Percentiles rank a stretch among this genome's conserved stretches.
Evolutionary conservation across 2,888 invertebrate genomes (phyloP).

Genomic region (Ectobius pallidus): DNA sequence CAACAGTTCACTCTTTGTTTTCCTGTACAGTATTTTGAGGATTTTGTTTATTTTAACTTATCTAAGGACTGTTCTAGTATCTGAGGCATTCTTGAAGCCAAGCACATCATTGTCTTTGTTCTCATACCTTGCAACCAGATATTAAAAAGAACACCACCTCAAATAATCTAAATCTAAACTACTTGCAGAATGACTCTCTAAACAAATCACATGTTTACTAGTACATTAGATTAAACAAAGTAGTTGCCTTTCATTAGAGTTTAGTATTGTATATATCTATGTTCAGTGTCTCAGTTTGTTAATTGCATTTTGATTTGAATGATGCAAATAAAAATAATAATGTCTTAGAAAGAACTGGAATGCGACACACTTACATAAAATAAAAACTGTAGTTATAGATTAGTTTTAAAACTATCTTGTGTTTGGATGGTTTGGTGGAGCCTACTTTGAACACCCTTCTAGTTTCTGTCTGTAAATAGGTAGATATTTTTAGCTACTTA

Average conservation of each 20-base stretch:
- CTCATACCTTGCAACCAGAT: constrained; percentile 32
- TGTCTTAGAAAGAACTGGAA: too few relatives aligned
- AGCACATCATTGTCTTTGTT: constrained; percentile 34
- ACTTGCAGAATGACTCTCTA: too few relatives aligned
- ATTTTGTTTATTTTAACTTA: too few relatives aligned
- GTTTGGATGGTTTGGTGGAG: constrained; percentile 11
- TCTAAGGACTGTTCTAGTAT: constrained; percentile 1
- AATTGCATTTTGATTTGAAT: constrained; percentile 30
- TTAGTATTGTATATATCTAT: constrained; percentile 9
- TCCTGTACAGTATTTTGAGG: too few relatives aligned
- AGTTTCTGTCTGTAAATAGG: constrained; percentile 27
- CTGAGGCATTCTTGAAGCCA: constrained; percentile 27
- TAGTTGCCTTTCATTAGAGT: background rate
- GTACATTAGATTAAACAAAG: constrained; percentile 11
- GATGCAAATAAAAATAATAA: too few relatives aligned
- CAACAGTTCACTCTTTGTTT: too few relatives aligned
- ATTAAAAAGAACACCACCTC: constrained; percentile 25
- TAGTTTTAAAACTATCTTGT: constrained; percentile 6
- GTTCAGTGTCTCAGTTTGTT: constrained; percentile 20
- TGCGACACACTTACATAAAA: background rate
- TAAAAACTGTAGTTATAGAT: constrained; percentile 10
- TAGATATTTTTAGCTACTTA: constrained; percentile 15
- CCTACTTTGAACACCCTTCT: constrained; percentile 14
- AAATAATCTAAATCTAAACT: too few relatives aligned
- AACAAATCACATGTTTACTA: constrained; percentile 2